Conservation (phyloP, 92 coral and sea anemone species). For the Zoanthus sociatus region DNA sequence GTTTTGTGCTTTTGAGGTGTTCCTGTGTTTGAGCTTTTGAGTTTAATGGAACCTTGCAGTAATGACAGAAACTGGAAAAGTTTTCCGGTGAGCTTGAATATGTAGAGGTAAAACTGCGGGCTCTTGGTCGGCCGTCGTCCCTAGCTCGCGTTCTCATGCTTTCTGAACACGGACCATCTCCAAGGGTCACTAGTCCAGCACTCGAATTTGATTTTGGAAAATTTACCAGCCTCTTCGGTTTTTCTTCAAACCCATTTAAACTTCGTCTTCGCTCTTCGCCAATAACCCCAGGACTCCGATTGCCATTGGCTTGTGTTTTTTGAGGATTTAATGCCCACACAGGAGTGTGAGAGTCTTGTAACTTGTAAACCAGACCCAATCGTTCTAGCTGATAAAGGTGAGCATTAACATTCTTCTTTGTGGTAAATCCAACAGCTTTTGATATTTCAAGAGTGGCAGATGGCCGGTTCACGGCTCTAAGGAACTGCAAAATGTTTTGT, state of each 20-base stretch:
- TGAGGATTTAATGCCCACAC: slow-evolving; percentile 38
- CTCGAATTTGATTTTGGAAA: slow-evolving; percentile 23
- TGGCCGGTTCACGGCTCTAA: slow-evolving; percentile 41
- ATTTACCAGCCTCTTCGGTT: slow-evolving; percentile 4
- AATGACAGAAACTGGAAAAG: slow-evolving; percentile 67
- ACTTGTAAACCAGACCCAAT: slow-evolving; percentile 25
- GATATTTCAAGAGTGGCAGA: slow-evolving; percentile 52
- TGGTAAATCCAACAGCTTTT: slow-evolving; percentile 47
- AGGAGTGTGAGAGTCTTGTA: slow-evolving; percentile 38
- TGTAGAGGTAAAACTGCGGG: slow-evolving; percentile 32
- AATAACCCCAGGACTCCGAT: slow-evolving; percentile 69
- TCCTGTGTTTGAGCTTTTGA: slow-evolving; percentile 83
- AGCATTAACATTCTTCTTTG: slow-evolving; percentile 48
- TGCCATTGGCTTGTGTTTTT: slow-evolving; percentile 1
- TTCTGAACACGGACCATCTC: not conserved
- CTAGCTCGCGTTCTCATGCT: not conserved
- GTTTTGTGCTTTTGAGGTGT: slow-evolving; percentile 90
- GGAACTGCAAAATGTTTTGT: slow-evolving; percentile 39
- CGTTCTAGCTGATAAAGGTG: slow-evolving; percentile 43
- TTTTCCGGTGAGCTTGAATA: slow-evolving; percentile 34
- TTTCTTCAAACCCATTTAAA: slow-evolving; percentile 41
- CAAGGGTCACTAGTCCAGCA: slow-evolving; percentile 10
- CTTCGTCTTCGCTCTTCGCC: slow-evolving; percentile 73
- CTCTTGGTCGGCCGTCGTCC: slow-evolving; percentile 11
- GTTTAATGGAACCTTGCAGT: slow-evolving; percentile 79